phyloP scores from a whole-genome alignment of 2,113 vertebrate species.

The Arizona elegans region DNA sequence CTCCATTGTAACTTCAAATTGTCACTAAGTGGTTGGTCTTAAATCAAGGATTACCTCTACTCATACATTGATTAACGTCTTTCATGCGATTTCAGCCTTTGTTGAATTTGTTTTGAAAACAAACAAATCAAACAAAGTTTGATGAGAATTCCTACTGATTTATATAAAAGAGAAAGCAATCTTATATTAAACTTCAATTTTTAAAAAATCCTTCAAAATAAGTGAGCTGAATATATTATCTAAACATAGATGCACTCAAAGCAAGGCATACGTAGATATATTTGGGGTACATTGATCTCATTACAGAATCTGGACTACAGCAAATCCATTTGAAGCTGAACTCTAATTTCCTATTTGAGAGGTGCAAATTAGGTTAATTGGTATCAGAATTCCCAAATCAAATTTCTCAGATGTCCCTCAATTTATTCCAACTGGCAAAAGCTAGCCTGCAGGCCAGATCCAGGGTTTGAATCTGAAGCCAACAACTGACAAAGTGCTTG shows the following conservation, averaged over 20 bases:
- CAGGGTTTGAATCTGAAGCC: background rate
- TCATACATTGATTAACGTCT: background rate
- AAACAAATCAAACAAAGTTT: background rate
- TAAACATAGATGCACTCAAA: background rate
- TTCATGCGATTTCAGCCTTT: background rate
- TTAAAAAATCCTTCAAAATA: background rate
- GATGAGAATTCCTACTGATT: background rate
- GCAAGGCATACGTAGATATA: background rate
- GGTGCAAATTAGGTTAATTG: background rate
- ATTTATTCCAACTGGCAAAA: background rate
- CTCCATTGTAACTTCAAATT: background rate
- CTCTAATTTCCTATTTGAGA: background rate
- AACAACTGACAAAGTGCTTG: background rate
- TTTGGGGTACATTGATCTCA: background rate
- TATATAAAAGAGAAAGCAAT: background rate
- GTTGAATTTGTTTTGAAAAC: background rate
- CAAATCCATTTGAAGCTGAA: background rate
- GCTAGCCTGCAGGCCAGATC: background rate
- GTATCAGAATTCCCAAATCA: background rate
- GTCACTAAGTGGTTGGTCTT: background rate
- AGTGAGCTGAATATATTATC: background rate
- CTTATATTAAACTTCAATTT: background rate
- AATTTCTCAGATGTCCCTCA: background rate
- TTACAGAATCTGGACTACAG: background rate
- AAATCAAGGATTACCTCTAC: background rate